These are phyloP conservation scores for Carassius auratus DNA, from an alignment of 2,113 vertebrate genomes.

Conservation along the genomic window DNA sequence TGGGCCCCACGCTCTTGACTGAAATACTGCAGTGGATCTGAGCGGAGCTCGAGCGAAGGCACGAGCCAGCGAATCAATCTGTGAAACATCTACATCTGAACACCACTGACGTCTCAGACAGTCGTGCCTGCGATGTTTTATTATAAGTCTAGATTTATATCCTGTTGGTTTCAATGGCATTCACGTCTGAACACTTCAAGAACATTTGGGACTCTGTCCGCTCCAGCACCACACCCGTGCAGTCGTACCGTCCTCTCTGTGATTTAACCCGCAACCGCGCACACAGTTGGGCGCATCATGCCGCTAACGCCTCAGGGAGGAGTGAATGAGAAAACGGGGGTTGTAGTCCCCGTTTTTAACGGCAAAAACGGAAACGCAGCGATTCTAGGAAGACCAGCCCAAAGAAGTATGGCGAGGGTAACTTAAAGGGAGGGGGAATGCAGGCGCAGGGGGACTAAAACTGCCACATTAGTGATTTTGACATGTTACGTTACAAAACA, in stretches of 20 bases:
- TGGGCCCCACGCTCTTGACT: conserved; percentile 65
- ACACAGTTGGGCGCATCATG: neutral
- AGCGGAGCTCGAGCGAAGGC: conserved; percentile 30
- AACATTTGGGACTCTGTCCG: conserved; percentile 26
- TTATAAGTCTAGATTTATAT: conserved; percentile 7
- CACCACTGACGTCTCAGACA: conserved; percentile 1
- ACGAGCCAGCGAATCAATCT: conserved; percentile 42
- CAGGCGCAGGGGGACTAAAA: conserved; percentile 53
- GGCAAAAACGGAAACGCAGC: conserved; percentile 68
- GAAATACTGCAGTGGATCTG: conserved; percentile 78
- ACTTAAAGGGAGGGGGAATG: conserved; percentile 50
- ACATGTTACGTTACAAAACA: conserved; percentile 53
- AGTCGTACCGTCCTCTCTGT: neutral
- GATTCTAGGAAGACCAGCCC: conserved; percentile 68
- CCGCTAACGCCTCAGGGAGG: neutral
- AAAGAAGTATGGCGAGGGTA: conserved; percentile 58
- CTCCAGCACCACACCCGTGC: conserved; percentile 54
- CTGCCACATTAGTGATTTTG: conserved; percentile 59
- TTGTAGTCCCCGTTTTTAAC: conserved; percentile 53
- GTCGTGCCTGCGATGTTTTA: conserved; percentile 5
- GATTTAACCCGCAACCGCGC: conserved; percentile 32
- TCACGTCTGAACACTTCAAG: conserved; percentile 7
- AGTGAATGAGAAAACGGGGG: conserved; percentile 38
- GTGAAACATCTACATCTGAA: conserved; percentile 27
- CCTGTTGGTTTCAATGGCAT: neutral